Percentiles rank a stretch among this genome's conserved stretches.
Evolutionary conservation across 2,797 vertebrate genomes (phyloP).

Genomic region (Tadarida brasiliensis): DNA sequence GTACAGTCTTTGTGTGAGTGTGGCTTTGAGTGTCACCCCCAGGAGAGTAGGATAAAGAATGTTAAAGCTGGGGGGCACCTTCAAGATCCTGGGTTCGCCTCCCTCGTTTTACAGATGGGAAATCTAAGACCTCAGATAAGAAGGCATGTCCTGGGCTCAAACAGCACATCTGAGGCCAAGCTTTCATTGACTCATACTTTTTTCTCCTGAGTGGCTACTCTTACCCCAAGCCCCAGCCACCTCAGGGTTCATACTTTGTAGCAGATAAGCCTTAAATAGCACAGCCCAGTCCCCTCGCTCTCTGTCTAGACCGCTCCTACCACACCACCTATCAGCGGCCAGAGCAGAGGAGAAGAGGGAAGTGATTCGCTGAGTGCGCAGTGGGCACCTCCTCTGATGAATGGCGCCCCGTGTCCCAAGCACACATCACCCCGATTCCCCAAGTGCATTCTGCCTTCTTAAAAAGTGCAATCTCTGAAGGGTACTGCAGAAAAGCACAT

Average conservation of each 20-base stretch:
- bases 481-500: not conserved
- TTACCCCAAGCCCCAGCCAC: not conserved
- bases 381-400: not conserved
- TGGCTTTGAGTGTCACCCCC: slow-evolving; percentile 76
- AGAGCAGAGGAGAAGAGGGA: not conserved
- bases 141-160: not conserved
- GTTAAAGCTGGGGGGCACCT: slow-evolving; percentile 26
- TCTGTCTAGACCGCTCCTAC: not conserved
- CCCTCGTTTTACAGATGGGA: slow-evolving; percentile 21
- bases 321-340: not conserved
- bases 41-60: slow-evolving; percentile 67
- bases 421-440: not conserved
- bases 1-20: slow-evolving; percentile 69
- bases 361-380: not conserved
- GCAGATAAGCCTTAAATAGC: not conserved
- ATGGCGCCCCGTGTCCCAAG: not conserved
- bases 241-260: not conserved
- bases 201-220: not conserved
- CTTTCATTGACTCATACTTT: slow-evolving; percentile 8
- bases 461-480: not conserved
- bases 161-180: not conserved
- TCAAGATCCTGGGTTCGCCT: not conserved
- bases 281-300: not conserved
- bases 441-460: not conserved
- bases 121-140: slow-evolving; percentile 2